Evolutionary conservation across 2,888 invertebrate species (phyloP), one percentile per base, ranked within the genome.

Genomic region (Muschampia plurimacula): DNA sequence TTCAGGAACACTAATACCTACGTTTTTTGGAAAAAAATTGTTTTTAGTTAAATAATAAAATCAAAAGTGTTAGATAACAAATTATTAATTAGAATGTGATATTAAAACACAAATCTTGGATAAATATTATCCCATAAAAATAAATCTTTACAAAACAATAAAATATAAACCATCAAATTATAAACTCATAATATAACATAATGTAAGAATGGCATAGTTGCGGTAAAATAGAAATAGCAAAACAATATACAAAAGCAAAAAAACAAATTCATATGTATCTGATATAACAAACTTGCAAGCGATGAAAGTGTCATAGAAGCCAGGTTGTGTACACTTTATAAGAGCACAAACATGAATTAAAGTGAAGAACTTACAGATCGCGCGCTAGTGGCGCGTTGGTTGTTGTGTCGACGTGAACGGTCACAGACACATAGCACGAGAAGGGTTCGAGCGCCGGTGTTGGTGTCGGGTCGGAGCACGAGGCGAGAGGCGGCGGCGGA

Each of bases 381-480:
- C 79, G 73, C 74, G 80, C 79, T 39, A 41, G 39, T 74, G 73
- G n/a, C n/a, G n/a, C n/a, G n/a, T n/a, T n/a, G n/a, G n/a, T n/a
- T n/a, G n/a, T 79, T 75, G 78, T 77, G 76, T 73, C 78, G 75
- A 72, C 73, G 74, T 71, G 78, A 69, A 74, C 75, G 76, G 82
- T 79, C 83, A 86, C 81, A 81, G 86, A 85, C 86, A 89, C 86
- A 84, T 81, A 86, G 83, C 80, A 78, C 75, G 82, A 82, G 82
- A 81, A 79, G 83, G 83, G 83, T 81, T 84, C 83, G 81, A 84
- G 82, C 83, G 60, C 62, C 55, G 72, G 49, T 66, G 80, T 82
- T 80, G 83, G 89, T 89, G 89, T 90, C 89, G 84, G 89, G 88
- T 85, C 88, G 88, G 87, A 82, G 79, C 77, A 75, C 77, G 74